Evolutionary conservation across 1,140 invertebrate genomes (phyloP).

Genomic region (Andricus grossulariae): DNA sequence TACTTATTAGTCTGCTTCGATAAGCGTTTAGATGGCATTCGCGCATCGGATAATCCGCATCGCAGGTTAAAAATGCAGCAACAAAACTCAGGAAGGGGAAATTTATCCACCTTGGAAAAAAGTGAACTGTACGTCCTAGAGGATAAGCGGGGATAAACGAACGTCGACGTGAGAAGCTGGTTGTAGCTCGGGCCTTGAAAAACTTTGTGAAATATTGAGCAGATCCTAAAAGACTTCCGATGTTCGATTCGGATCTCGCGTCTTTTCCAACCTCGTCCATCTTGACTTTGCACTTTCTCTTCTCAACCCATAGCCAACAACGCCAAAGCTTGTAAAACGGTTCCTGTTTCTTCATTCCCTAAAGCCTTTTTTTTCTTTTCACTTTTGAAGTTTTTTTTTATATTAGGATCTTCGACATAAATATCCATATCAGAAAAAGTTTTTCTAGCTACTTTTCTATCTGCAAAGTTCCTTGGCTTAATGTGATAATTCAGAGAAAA

Average conservation of each 20-base stretch:
- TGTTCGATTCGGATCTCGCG: conserved; percentile 58
- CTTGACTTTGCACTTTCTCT: conserved; percentile 40
- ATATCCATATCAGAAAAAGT: too few relatives aligned
- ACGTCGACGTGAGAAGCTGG: conserved; percentile 59
- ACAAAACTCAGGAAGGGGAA: not conserved
- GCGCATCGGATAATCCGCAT: not conserved
- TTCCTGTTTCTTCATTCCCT: conserved; percentile 39
- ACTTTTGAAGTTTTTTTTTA: conserved; percentile 41
- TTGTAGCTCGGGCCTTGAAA: conserved; percentile 53
- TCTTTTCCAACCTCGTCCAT: conserved; percentile 43
- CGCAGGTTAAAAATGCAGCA: not conserved
- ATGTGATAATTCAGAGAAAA: too few relatives aligned
- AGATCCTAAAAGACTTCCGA: conserved; percentile 66
- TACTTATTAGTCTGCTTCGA: conserved; percentile 11
- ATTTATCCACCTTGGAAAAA: conserved; percentile 12
- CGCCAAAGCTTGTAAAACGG: conserved; percentile 28
- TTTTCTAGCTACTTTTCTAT: too few relatives aligned
- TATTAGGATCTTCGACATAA: not conserved
- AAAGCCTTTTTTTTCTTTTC: conserved; percentile 34
- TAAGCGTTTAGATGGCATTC: conserved; percentile 2
- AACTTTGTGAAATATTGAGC: conserved; percentile 71
- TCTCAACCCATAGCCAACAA: conserved; percentile 35
- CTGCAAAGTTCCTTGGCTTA: too few relatives aligned
- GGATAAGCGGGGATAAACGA: conserved; percentile 58
- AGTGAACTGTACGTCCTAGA: conserved; percentile 12